A percentile compares a stretch with the other conserved stretches of the same genome.
Conservation (phyloP, 1,140 invertebrate species). For the Habropoda laboriosa region DNA sequence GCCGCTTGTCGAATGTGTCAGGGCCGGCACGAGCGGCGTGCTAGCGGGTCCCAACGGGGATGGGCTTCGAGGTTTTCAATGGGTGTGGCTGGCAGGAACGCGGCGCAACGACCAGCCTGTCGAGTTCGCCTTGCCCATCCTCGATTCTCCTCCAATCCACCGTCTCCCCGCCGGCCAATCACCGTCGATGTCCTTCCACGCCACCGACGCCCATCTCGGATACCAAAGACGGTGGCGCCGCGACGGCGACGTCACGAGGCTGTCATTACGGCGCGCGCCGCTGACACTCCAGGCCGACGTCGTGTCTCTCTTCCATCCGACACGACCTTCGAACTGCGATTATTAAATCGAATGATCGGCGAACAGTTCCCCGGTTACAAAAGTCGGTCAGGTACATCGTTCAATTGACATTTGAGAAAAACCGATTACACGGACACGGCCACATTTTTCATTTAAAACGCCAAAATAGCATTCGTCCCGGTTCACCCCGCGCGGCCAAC, state of each 20-base stretch:
- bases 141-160: conserved; percentile 65
- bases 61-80: conserved; percentile 58
- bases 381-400: neutral
- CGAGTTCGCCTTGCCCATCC: conserved; percentile 36
- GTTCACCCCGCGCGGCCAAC: too few relatives aligned
- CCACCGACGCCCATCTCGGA: conserved; percentile 53
- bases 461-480: neutral
- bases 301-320: conserved; percentile 9
- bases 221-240: conserved; percentile 75
- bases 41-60: conserved; percentile 78
- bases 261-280: conserved; percentile 75
- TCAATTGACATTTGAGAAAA: neutral
- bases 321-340: conserved; percentile 5
- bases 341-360: neutral
- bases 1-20: conserved; percentile 83
- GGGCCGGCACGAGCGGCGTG: conserved; percentile 77
- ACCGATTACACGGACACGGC: neutral
- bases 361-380: neutral
- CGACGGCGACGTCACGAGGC: conserved; percentile 64
- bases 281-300: conserved; percentile 35
- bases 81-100: conserved; percentile 64
- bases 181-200: neutral
- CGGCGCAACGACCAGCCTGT: conserved; percentile 51
- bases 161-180: conserved; percentile 54
- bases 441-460: neutral